Conservation (phyloP, 2,113 vertebrate genomes). For the Coreoperca whiteheadi region DNA sequence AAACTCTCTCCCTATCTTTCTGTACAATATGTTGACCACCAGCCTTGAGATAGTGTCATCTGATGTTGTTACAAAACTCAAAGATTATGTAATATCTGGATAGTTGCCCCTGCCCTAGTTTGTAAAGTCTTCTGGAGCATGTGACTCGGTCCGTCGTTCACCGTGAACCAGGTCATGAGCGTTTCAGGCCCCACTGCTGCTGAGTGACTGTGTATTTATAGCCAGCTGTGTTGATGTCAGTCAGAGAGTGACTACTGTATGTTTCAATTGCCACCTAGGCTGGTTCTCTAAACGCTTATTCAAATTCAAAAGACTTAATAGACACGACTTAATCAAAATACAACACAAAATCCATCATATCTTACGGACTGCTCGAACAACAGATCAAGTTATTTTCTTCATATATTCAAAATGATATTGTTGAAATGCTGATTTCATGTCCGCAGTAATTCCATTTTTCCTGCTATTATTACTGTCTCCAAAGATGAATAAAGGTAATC, state of each 20-base stretch:
- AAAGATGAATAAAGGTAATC: background rate
- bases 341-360: background rate
- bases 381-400: background rate
- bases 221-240: conserved; percentile 6
- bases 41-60: background rate
- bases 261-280: background rate
- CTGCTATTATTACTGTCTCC: background rate
- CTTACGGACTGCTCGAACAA: background rate
- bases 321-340: background rate
- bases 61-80: conserved; percentile 23
- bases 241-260: background rate
- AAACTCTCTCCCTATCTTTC: background rate
- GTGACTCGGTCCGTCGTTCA: conserved; percentile 20
- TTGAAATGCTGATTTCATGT: background rate
- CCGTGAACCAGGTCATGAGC: conserved; percentile 50
- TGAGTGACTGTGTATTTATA: conserved; percentile 36
- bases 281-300: background rate
- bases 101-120: conserved; percentile 23
- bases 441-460: background rate
- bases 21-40: background rate
- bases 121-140: conserved; percentile 4
- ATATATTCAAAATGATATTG: background rate
- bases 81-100: conserved; percentile 24
- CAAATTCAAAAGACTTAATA: background rate
- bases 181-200: conserved; percentile 37